A percentile compares a stretch with the other conserved stretches of the same genome.
Evolutionary conservation across 2,113 vertebrate species (phyloP).

Genomic region (Tachysurus vachellii): DNA sequence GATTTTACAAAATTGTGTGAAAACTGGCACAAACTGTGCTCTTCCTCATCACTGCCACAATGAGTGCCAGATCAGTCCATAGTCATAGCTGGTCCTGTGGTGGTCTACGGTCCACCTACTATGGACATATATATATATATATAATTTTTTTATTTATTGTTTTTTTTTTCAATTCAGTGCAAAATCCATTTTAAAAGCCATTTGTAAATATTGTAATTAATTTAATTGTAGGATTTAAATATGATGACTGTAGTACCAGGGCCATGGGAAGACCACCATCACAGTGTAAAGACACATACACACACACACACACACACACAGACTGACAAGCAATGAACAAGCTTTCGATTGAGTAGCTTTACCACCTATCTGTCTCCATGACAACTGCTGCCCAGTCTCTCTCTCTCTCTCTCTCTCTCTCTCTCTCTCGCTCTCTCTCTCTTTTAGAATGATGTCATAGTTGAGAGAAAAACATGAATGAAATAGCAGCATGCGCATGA

Average conservation of each 20-base stretch:
- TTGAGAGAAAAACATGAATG: constrained; percentile 51
- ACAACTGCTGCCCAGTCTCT: constrained; percentile 48
- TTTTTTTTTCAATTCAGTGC: too few species aligned
- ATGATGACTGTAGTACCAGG: background rate
- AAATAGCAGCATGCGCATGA: constrained; percentile 43
- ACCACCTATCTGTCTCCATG: constrained; percentile 57
- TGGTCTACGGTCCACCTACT: too few species aligned
- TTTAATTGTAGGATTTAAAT: background rate
- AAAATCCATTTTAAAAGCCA: too few species aligned
- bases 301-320: constrained; percentile 5
- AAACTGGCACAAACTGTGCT: background rate
- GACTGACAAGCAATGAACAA: constrained; percentile 38
- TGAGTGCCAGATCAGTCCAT: background rate
- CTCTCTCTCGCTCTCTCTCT: constrained; percentile 22
- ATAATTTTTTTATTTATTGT: too few species aligned
- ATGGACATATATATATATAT: too few species aligned
- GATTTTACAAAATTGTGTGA: background rate
- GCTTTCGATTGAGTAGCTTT: constrained; percentile 48
- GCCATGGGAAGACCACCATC: constrained; percentile 11
- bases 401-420: constrained; percentile 36
- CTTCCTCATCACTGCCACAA: background rate
- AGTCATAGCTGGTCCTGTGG: background rate
- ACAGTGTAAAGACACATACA: constrained; percentile 22
- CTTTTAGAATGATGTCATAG: constrained; percentile 53
- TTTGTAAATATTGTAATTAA: too few species aligned